Percentiles rank a stretch among this genome's conserved stretches.
Evolutionary conservation across 2,888 invertebrate species (phyloP).

Genomic region (Lissocephala sabroskyi): DNA sequence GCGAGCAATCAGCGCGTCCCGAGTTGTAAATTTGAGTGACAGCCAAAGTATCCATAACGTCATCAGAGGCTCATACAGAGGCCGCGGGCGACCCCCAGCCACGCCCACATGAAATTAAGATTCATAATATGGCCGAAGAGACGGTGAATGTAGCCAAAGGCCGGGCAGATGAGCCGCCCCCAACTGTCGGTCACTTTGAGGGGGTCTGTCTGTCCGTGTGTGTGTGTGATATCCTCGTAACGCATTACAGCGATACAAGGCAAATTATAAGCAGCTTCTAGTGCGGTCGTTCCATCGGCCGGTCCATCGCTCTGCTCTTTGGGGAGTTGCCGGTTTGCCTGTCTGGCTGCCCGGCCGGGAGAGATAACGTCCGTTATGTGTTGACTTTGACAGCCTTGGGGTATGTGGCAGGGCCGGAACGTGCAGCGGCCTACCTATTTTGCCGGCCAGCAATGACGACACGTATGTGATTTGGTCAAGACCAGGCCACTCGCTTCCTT

Average conservation of each 20-base stretch:
- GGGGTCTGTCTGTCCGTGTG: slow-evolving; percentile 3
- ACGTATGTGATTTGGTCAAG: background rate
- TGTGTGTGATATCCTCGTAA: slow-evolving; percentile 37
- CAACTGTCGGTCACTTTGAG: slow-evolving; percentile 43
- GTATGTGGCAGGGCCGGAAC: slow-evolving; percentile 31
- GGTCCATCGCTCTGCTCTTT: background rate
- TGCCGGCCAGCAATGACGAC: background rate
- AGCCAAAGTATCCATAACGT: slow-evolving; percentile 60
- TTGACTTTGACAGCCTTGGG: slow-evolving; percentile 58
- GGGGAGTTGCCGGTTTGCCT: background rate
- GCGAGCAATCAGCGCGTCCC: slow-evolving; percentile 41
- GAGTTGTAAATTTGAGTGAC: slow-evolving; percentile 41
- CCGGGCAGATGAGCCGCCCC: too few species aligned
- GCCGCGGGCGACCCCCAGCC: too few species aligned
- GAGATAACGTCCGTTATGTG: slow-evolving; percentile 46
- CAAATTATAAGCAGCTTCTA: slow-evolving; percentile 52
- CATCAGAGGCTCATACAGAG: slow-evolving; percentile 39
- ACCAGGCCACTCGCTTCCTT: slow-evolving; percentile 17
- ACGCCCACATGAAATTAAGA: slow-evolving; percentile 43
- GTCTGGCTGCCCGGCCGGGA: slow-evolving; percentile 15
- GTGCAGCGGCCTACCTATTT: background rate
- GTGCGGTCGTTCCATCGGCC: slow-evolving; percentile 32
- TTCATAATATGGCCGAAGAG: slow-evolving; percentile 58
- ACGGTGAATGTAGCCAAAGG: background rate
- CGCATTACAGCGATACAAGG: slow-evolving; percentile 31